Conservation (phyloP, 2,888 invertebrate genomes). For the Pseudoips prasinana region DNA sequence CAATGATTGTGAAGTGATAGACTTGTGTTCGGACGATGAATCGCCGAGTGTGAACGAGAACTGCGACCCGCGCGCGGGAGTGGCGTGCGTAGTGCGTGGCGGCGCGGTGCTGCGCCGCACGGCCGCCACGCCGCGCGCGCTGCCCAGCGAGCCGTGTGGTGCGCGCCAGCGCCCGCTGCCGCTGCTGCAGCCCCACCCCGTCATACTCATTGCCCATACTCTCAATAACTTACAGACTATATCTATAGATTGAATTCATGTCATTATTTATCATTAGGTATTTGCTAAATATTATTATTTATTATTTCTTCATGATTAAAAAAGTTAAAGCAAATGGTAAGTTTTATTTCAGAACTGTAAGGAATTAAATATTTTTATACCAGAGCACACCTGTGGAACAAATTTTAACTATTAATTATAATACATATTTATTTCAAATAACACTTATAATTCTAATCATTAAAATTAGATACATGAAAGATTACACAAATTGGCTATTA, state of each 20-base stretch:
- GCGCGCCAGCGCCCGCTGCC: conserved; percentile 66
- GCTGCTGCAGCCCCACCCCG: conserved; percentile 69
- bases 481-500: no score
- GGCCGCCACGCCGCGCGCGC: conserved; percentile 62
- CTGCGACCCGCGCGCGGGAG: conserved; percentile 66
- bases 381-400: no score
- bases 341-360: conserved; percentile 47
- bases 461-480: no score
- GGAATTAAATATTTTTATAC: no score
- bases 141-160: conserved; percentile 70
- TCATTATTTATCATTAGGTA: conserved; percentile 57
- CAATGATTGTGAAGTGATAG: conserved; percentile 82
- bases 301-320: conserved; percentile 64
- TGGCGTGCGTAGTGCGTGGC: conserved; percentile 66
- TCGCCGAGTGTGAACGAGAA: conserved; percentile 65
- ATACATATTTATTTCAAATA: no score
- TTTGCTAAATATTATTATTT: conserved; percentile 64
- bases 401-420: no score
- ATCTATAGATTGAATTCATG: conserved; percentile 68
- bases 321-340: conserved; percentile 48
- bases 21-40: conserved; percentile 87
- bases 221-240: conserved; percentile 75
- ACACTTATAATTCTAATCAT: no score
- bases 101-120: conserved; percentile 64
- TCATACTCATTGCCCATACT: conserved; percentile 68